A percentile compares a stretch with the other conserved stretches of the same genome.
These are phyloP conservation scores for Halcyon smyrnensis DNA, from an alignment of 2,797 vertebrate genomes.

Conservation along the genomic window DNA sequence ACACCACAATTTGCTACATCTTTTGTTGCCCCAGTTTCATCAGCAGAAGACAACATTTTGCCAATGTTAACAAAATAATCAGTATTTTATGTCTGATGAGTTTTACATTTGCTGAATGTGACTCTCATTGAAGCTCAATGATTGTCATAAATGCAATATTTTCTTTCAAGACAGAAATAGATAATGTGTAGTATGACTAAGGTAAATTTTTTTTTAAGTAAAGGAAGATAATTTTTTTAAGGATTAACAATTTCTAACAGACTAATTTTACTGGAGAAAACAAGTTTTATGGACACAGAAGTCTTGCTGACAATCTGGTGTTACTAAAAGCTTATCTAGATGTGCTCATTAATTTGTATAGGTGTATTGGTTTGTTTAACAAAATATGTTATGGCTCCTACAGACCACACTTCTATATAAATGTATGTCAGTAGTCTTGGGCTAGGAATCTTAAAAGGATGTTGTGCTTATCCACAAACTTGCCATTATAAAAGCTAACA, in stretches of 20 bases:
- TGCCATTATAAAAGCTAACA: not conserved
- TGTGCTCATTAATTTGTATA: not conserved
- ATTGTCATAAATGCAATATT: not conserved
- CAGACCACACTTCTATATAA: not conserved
- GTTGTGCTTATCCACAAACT: not conserved
- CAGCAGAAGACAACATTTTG: not conserved
- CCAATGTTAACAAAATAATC: not conserved
- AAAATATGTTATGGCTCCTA: not conserved
- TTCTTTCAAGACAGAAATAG: not conserved
- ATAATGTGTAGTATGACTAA: not conserved
- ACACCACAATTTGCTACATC: not conserved
- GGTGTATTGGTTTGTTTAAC: not conserved
- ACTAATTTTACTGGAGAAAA: not conserved
- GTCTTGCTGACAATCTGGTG: not conserved
- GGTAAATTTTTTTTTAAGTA: not conserved
- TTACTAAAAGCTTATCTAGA: not conserved
- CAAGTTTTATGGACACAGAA: not conserved
- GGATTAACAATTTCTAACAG: not conserved
- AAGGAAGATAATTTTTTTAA: not conserved
- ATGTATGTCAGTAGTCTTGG: not conserved
- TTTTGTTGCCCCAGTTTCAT: not conserved
- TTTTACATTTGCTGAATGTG: not conserved
- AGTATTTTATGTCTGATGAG: not conserved
- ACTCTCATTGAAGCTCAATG: not conserved
- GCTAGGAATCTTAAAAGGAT: not conserved